A percentile compares a stretch with the other conserved stretches of the same genome.
Evolutionary conservation across 2,113 vertebrate genomes (phyloP).

Genomic region (Lynx canadensis): DNA sequence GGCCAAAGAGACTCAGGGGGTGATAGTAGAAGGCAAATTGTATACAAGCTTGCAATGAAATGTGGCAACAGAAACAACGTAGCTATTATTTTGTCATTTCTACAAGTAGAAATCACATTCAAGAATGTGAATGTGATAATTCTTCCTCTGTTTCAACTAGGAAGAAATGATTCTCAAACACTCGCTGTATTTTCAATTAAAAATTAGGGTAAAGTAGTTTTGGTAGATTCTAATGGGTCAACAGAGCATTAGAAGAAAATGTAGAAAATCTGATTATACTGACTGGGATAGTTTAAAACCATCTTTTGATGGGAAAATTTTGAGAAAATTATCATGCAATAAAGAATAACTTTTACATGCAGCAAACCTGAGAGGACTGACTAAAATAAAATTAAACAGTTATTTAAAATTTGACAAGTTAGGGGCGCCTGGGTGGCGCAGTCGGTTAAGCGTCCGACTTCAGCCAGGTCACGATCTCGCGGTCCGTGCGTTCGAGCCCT

Average conservation of each 20-base stretch:
- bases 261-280: neutral
- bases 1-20: neutral
- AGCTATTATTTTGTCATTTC: neutral
- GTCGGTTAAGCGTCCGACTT: too few relatives aligned
- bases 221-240: neutral
- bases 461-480: too few relatives aligned
- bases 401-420: neutral
- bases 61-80: neutral
- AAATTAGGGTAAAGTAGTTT: neutral
- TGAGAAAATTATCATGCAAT: neutral
- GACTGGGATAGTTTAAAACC: neutral
- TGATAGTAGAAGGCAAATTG: conserved; percentile 46
- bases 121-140: neutral
- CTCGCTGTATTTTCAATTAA: neutral
- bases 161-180: neutral
- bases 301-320: neutral
- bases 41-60: neutral
- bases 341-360: neutral
- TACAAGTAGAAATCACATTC: conserved; percentile 10
- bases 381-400: neutral
- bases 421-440: too few relatives aligned
- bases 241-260: neutral
- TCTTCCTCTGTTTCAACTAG: neutral
- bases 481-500: too few relatives aligned
- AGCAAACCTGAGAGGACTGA: neutral